phyloP scores from a whole-genome alignment of 2,888 invertebrate genomes.

The Drosophila lutescens region DNA sequence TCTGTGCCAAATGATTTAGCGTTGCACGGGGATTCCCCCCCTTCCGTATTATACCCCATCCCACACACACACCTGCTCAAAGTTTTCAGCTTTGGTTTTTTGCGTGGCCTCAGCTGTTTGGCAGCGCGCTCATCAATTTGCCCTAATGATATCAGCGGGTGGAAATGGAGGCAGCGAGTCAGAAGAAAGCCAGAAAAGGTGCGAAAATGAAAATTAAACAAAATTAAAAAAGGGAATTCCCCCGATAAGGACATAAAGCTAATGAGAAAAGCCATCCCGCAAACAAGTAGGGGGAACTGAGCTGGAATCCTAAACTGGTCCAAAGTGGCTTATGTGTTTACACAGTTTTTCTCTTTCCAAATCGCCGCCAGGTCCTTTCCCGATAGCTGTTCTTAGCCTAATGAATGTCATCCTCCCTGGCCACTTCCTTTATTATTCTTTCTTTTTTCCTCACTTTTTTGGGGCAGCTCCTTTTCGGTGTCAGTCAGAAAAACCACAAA shows the following conservation, averaged over 20 bases:
- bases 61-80: constrained; percentile 33
- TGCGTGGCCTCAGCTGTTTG: constrained; percentile 72
- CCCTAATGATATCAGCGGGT: constrained; percentile 70
- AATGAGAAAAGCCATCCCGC: constrained; percentile 62
- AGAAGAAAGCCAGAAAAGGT: constrained; percentile 52
- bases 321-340: constrained; percentile 65
- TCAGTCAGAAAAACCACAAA: constrained; percentile 54
- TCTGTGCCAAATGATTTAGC: constrained; percentile 78
- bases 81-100: constrained; percentile 61
- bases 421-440: background rate
- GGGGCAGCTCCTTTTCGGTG: constrained; percentile 24
- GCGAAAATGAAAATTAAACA: constrained; percentile 78
- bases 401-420: constrained; percentile 40
- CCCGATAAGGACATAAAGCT: constrained; percentile 57
- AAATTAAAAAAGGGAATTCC: constrained; percentile 66
- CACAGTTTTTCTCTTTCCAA: constrained; percentile 37
- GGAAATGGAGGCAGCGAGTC: background rate
- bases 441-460: background rate
- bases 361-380: constrained; percentile 17
- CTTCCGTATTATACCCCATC: background rate
- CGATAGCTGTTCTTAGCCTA: constrained; percentile 40
- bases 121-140: constrained; percentile 71
- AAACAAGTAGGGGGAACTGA: constrained; percentile 19
- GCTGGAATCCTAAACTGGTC: constrained; percentile 27
- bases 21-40: constrained; percentile 35